A percentile compares a stretch with the other conserved stretches of the same genome.
These are phyloP conservation scores for Cyprinodon tularosa DNA, from an alignment of 2,113 vertebrate species.

Conservation along the genomic window DNA sequence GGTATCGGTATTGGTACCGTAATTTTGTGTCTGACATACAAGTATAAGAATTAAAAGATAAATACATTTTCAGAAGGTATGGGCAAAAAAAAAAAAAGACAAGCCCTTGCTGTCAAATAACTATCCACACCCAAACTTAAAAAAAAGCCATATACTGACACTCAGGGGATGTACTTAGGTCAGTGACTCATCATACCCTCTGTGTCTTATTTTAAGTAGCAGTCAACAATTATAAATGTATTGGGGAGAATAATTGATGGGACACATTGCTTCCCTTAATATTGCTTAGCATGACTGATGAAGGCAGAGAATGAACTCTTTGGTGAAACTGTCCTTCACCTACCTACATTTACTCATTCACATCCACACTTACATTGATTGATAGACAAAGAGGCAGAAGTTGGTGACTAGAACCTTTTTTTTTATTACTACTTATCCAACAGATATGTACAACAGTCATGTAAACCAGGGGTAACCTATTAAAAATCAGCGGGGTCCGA, in stretches of 20 bases:
- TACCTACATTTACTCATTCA: slow-evolving; percentile 37
- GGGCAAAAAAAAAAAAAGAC: not conserved
- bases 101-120: not conserved
- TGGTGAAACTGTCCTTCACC: slow-evolving; percentile 47
- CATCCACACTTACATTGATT: slow-evolving; percentile 64
- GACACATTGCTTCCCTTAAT: slow-evolving; percentile 73
- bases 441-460: slow-evolving; percentile 35
- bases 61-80: slow-evolving; percentile 2
- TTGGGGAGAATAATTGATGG: slow-evolving; percentile 76
- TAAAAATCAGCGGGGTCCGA: too few relatives aligned
- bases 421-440: slow-evolving; percentile 27
- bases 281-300: slow-evolving; percentile 75
- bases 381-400: slow-evolving; percentile 59
- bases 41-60: not conserved
- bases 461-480: not conserved
- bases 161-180: slow-evolving; percentile 51
- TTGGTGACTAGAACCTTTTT: slow-evolving; percentile 46
- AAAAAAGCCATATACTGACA: slow-evolving; percentile 26
- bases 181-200: slow-evolving; percentile 67
- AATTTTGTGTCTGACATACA: slow-evolving; percentile 26
- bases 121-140: slow-evolving; percentile 6
- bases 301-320: slow-evolving; percentile 68
- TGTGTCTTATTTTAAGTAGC: slow-evolving; percentile 76
- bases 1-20: too few relatives aligned
- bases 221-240: slow-evolving; percentile 72